Base-by-base conservation (phyloP, 2,888 invertebrate genomes). In the Yponomeuta malinellus region DNA sequence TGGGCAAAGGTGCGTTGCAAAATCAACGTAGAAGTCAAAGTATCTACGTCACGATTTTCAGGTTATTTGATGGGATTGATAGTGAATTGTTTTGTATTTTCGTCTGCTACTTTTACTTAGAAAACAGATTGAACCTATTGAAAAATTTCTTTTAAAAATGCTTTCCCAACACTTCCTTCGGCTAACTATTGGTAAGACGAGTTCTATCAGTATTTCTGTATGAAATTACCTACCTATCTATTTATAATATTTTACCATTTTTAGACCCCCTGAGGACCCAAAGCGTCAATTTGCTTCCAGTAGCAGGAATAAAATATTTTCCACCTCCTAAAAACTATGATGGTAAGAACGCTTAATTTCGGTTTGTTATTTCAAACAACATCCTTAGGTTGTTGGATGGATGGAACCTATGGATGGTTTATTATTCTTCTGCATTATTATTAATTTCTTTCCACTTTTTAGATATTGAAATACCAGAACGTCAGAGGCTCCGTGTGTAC, bases 391-490 rank as follows among this genome's bases (percentile, higher is more conserved):
- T 23, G 23, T 23, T 23, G 23, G 23, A 23, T 23, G 23, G 23
- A 23, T 23, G 23, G 23, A 23, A 23, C 23, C 23, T 23, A 23
- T 23, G 23, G 23, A 23, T 52, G 10, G 2, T 6, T 52, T 23
- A 23, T 23, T 23, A 23, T 23, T 23, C 23, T 23, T 23, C 23
- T 15, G 5, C 52, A 52, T 12, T 52, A 2, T 43, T 15, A 59
- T 15, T 15, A 59, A 59, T 59, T 15, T 15, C 3, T 15, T 59
- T 23, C 2, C 29, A n/a, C 33, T 70, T 68, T 82, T 43, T 81
- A 96, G 96, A 95, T 83, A 93, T 96, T 78, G 94, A 95, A 81
- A 93, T 96, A 77, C 95, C 96, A 10, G 96, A 96, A 72, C 94
- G 94, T 71, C 93, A 93, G 33, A 97, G 95, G 82, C 87, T 98